phyloP scores from a whole-genome alignment of 2,113 vertebrate species.

The Kryptolebias marmoratus region DNA sequence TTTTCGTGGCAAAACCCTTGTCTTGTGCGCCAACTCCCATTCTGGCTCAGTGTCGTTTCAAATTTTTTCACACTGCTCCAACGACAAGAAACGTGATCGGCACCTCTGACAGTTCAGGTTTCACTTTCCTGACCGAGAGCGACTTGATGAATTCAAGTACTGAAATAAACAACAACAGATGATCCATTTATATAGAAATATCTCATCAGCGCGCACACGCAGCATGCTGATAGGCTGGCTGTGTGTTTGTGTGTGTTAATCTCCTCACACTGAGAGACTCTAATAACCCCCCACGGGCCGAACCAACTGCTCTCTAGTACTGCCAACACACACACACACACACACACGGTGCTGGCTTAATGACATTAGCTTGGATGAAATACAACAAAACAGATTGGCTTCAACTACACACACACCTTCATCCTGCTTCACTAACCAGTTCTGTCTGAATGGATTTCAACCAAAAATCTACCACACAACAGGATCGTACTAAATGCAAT shows the following conservation, averaged over 20 bases:
- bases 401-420: slow-evolving; percentile 44
- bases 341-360: slow-evolving; percentile 72
- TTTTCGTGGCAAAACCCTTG: too few relatives aligned
- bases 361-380: slow-evolving; percentile 81
- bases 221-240: slow-evolving; percentile 48
- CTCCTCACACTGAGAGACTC: slow-evolving; percentile 72
- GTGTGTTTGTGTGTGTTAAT: slow-evolving; percentile 66
- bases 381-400: slow-evolving; percentile 75
- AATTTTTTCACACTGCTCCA: too few relatives aligned
- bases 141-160: slow-evolving; percentile 35
- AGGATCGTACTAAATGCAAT: slow-evolving; percentile 1
- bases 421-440: slow-evolving; percentile 47
- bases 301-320: slow-evolving; percentile 74
- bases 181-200: slow-evolving; percentile 67
- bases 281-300: slow-evolving; percentile 72
- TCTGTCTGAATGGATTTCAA: slow-evolving; percentile 46
- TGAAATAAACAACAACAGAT: slow-evolving; percentile 64
- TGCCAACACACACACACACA: slow-evolving; percentile 65
- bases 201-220: slow-evolving; percentile 53
- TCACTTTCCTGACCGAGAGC: slow-evolving; percentile 16
- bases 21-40: too few relatives aligned
- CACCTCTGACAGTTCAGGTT: slow-evolving; percentile 7
- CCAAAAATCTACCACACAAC: slow-evolving; percentile 30
- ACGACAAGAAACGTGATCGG: not conserved
- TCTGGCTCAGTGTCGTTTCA: too few relatives aligned